Conservation (phyloP, 2,888 invertebrate species). For the Rhaphigaster nebulosa region DNA sequence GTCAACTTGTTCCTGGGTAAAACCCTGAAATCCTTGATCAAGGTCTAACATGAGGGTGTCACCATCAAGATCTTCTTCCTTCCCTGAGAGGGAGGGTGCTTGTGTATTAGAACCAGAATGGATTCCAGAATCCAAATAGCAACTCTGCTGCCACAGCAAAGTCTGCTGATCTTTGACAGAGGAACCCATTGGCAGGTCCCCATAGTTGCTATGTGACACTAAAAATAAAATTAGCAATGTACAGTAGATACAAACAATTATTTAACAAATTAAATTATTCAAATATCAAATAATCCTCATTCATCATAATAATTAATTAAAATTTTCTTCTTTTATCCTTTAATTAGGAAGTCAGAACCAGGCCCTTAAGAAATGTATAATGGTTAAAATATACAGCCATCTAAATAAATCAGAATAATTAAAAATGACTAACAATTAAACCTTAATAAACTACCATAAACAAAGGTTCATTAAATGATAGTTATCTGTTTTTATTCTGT, state of each 20-base stretch:
- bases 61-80: constrained; percentile 94
- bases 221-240: constrained; percentile 66
- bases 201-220: constrained; percentile 89
- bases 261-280: not conserved
- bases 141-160: constrained; percentile 96
- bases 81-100: constrained; percentile 93
- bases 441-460: no score
- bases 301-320: not conserved
- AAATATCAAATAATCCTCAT: not conserved
- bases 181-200: constrained; percentile 80
- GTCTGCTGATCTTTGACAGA: constrained; percentile 90
- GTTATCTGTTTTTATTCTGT: no score
- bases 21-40: constrained; percentile 92
- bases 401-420: no score
- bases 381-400: no score
- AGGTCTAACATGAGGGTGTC: constrained; percentile 91
- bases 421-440: no score
- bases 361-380: not conserved
- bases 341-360: not conserved
- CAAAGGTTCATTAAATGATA: no score
- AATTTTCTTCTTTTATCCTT: not conserved
- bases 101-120: constrained; percentile 96
- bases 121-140: constrained; percentile 94
- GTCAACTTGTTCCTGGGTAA: constrained; percentile 95
- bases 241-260: not conserved